Base-by-base conservation (phyloP, 2,797 vertebrate genomes). In the Argentina silus region DNA sequence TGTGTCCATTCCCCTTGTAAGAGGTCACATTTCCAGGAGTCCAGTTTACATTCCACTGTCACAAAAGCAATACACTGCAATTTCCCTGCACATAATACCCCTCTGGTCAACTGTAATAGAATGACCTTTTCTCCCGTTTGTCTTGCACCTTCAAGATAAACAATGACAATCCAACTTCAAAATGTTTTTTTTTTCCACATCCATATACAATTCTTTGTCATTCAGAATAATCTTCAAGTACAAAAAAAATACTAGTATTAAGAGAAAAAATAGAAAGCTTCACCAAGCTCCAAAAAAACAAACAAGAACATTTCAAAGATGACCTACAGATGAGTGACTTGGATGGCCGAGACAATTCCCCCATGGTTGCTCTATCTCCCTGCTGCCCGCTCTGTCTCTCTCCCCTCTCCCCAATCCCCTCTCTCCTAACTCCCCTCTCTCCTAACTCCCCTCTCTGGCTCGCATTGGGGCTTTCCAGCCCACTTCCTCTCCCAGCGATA, bases 41-140 rank as follows among this genome's bases (percentile, higher is more conserved):
- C 91, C 91, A 86, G 91, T 93, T 92, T 93, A 93, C 89, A 91
- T 93, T 92, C 88, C 89, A 88, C 88, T 88, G 89, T 91, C 93
- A 91, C 91, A 91, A 92, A 93, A 91, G 89, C 89, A 91, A 92
- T 91, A 90, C 87, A 70, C 86, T 85, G 88, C 90, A 93, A 94
- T 93, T 93, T 93, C 91, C 88, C 86, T 86, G 85, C 88, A 83
- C 76, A 66, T 89, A 92, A 93, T 85, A 90, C 82, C 89, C 93
- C 93, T 92, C 92, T 92, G 92, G 93, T 94, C 92, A 93, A 86
- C 82, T 83, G 83, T 89, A 88, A 85, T 87, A 86, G 81, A 91
- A 91, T 92, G 91, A 94, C 93, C 93, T 94, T 93, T 93, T 88
- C 73, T 75, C 70, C 67, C 61, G 73, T 76, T 76, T 70, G 74